Percentiles rank a stretch among this genome's conserved stretches.
Evolutionary conservation across 2,113 vertebrate species (phyloP).

Genomic region (Struthio camelus): DNA sequence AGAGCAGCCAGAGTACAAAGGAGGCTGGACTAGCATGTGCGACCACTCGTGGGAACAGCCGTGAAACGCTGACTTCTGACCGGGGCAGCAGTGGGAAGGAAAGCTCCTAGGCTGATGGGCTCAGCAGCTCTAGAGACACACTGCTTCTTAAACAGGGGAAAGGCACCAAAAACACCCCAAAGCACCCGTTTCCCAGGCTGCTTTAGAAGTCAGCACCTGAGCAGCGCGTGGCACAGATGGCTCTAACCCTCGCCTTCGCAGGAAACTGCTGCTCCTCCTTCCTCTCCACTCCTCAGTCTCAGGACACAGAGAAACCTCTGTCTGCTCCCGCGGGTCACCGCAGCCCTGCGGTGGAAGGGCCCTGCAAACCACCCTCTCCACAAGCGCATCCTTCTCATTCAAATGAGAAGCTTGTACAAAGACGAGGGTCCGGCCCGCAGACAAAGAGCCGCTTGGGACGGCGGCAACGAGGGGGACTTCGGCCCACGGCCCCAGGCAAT

Average conservation of each 20-base stretch:
- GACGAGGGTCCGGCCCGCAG: not conserved
- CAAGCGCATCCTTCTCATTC: conserved; percentile 41
- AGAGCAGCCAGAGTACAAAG: not conserved
- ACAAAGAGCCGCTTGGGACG: not conserved
- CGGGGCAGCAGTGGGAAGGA: not conserved
- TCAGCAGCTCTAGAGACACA: not conserved
- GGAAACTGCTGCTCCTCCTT: not conserved
- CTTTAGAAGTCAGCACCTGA: not conserved
- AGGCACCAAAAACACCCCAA: not conserved
- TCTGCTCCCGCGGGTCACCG: not conserved
- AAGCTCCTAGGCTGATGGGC: not conserved
- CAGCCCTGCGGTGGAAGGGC: not conserved
- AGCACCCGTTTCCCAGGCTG: not conserved
- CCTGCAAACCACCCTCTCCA: not conserved
- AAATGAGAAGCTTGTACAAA: conserved; percentile 42
- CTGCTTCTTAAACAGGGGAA: not conserved
- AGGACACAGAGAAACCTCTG: conserved; percentile 25
- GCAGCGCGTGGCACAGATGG: not conserved
- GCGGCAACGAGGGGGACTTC: not conserved
- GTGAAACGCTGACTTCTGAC: not conserved
- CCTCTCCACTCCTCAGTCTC: not conserved
- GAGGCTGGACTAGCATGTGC: not conserved
- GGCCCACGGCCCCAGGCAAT: not conserved
- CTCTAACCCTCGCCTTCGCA: not conserved
- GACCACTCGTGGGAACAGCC: fast-evolving